Base-by-base conservation (phyloP, 2,888 invertebrate species). In the Axea sp. region DNA sequence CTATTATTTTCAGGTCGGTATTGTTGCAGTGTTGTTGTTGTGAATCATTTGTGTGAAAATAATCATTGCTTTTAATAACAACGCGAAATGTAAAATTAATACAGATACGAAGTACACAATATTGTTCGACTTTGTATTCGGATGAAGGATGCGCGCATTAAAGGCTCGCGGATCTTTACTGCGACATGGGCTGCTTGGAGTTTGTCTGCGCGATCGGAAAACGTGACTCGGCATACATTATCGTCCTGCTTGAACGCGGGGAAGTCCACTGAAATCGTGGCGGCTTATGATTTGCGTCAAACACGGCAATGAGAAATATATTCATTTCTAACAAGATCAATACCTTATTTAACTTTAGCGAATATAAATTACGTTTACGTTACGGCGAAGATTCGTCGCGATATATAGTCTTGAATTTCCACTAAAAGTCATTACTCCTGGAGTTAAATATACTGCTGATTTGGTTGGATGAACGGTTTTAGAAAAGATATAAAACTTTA, bases 141-240 rank as follows among this genome's bases (percentile, higher is more conserved):
- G 47, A 55, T 57, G 60, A 68, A 73, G 39, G 60, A 68, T 73
- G 49, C 59, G 49, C 28, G 67, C 62, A 60, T 64, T 57, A 64
- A 67, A 64, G 67, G 43, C 49, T 57, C 60, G 73, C 72, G 72
- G 45, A 51, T 72, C 57, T 64, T 51, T 45, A 43, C 59, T 14
- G 37, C 26, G 65, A 60, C 60, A 45, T 31, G 26, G 60, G 26
- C 37, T 31, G 33, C 53, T 35, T 24, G 24, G 53, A 68, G 69
- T 69, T 74, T 65, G 74, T 65, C 65, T 53, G 78, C 82, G 83
- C 83, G 80, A 83, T 82, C 82, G 81, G 79, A 49, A 78, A 79
- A 81, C 86, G 86, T 86, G 86, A 85, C 82, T 78, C 73, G 79
- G 85, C 85, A 85, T 85, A 85, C 82, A 86, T 86, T 86, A 86